A percentile compares a stretch with the other conserved stretches of the same genome.
These are phyloP conservation scores for Allophyes oxyacanthae DNA, from an alignment of 2,888 invertebrate genomes.

Conservation along the genomic window DNA sequence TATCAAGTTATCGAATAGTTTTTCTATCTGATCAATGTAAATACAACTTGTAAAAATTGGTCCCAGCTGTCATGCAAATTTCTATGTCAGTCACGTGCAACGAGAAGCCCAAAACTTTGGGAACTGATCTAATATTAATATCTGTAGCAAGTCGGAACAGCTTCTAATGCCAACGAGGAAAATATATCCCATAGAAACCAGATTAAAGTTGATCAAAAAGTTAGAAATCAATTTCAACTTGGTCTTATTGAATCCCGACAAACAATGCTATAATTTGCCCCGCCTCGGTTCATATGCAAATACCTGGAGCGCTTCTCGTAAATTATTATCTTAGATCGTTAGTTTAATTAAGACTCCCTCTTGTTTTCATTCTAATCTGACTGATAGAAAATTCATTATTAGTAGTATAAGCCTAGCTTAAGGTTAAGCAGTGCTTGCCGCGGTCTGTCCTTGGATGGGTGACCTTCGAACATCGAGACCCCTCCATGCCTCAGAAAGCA, in stretches of 20 bases:
- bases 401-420: not conserved
- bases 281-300: conserved; percentile 37
- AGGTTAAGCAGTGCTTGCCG: no score
- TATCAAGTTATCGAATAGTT: no score
- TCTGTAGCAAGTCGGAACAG: not conserved
- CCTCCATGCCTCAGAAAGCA: no score
- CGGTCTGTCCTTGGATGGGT: no score
- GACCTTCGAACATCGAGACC: no score
- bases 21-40: no score
- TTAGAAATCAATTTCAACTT: conserved; percentile 41
- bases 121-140: no score
- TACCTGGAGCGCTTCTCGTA: conserved; percentile 29
- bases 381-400: conserved; percentile 21
- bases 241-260: conserved; percentile 33
- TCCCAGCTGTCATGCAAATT: no score
- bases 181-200: not conserved
- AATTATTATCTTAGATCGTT: conserved; percentile 44
- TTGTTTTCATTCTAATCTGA: conserved; percentile 21
- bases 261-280: conserved; percentile 44
- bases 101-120: no score
- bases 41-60: no score
- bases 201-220: conserved; percentile 29
- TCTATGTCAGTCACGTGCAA: no score
- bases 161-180: not conserved
- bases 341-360: conserved; percentile 43